Evolutionary conservation across 2,113 vertebrate genomes (phyloP).

Genomic region (Eublepharis macularius): DNA sequence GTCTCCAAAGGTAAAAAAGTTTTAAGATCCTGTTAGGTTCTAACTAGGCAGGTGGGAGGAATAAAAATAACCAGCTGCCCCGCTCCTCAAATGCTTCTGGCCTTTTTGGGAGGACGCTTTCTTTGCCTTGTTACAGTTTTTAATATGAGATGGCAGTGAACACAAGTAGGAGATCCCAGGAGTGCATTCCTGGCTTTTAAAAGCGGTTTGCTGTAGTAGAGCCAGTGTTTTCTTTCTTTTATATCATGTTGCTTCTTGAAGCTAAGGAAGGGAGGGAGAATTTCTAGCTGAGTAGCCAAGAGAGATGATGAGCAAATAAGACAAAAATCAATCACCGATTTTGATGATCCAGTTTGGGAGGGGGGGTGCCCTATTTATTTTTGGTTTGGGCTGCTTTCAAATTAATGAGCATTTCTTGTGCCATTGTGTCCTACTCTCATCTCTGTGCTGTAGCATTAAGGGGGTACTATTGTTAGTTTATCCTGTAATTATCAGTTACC

Average conservation of each 20-base stretch:
- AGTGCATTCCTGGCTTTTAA: not conserved
- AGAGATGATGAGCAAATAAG: not conserved
- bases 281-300: not conserved
- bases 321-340: constrained; percentile 10
- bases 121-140: not conserved
- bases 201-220: not conserved
- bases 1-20: not conserved
- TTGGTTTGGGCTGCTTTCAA: constrained; percentile 9
- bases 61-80: not conserved
- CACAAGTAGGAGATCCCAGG: constrained; percentile 3
- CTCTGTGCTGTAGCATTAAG: constrained; percentile 15
- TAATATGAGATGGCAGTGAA: constrained; percentile 21
- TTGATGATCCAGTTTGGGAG: not conserved
- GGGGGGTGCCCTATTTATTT: not conserved
- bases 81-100: not conserved
- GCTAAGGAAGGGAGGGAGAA: not conserved
- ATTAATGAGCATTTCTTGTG: not conserved
- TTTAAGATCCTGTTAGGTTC: constrained; percentile 10
- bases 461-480: constrained; percentile 19
- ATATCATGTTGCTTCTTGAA: not conserved
- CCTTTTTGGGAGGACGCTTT: not conserved
- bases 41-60: not conserved
- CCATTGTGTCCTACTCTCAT: not conserved
- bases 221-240: not conserved
- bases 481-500: constrained; percentile 22